Evolutionary conservation across 2,113 vertebrate genomes (phyloP).

Genomic region (Nothoprocta perdicaria): DNA sequence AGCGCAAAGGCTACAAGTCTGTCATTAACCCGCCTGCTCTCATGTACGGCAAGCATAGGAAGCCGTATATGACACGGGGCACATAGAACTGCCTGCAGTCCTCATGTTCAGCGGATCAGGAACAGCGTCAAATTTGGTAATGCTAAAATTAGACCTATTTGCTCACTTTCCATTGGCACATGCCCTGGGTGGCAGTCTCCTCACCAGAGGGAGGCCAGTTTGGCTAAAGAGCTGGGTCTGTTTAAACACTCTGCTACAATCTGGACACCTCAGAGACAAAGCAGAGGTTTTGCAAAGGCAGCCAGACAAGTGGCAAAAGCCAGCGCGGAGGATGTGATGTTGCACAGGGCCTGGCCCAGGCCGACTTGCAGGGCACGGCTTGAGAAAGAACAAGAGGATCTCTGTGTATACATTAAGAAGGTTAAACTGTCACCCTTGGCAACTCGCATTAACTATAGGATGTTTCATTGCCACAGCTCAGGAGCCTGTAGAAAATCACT

Average conservation of each 20-base stretch:
- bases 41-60: background rate
- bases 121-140: background rate
- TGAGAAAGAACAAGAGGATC: conserved; percentile 43
- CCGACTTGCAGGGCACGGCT: background rate
- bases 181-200: background rate
- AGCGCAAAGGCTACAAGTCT: conserved; percentile 48
- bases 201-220: background rate
- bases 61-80: background rate
- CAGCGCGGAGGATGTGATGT: background rate
- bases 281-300: background rate
- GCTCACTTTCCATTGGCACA: background rate
- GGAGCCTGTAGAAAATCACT: background rate
- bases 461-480: background rate
- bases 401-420: background rate
- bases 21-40: background rate
- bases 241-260: background rate
- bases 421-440: conserved; percentile 19
- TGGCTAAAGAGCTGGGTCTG: background rate
- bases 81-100: background rate
- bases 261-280: background rate
- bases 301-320: background rate
- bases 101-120: background rate
- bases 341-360: background rate
- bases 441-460: background rate
- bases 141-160: background rate